Percentiles rank a stretch among this genome's conserved stretches.
Conservation (phyloP, 2,797 vertebrate genomes). For the Lophius americanus region DNA sequence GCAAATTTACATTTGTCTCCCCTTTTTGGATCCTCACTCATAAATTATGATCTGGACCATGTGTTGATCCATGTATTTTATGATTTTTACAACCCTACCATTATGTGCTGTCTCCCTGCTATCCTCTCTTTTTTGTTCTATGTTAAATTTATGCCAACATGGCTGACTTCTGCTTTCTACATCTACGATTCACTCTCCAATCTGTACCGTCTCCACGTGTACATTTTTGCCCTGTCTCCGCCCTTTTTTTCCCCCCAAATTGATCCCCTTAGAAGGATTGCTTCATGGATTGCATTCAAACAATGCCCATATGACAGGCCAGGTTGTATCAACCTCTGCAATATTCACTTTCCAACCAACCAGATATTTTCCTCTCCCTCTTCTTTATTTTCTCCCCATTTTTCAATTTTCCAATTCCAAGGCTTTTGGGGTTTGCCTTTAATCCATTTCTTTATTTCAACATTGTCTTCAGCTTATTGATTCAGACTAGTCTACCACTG, state of each 20-base stretch:
- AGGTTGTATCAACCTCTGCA: conserved; percentile 13
- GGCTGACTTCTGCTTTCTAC: conserved; percentile 11
- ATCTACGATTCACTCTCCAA: conserved; percentile 36
- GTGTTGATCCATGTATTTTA: too few relatives aligned
- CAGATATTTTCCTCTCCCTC: conserved; percentile 26
- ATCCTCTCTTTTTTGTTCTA: not conserved
- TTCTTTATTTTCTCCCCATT: conserved; percentile 4
- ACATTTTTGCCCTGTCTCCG: conserved; percentile 10
- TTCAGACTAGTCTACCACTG: conserved; percentile 21
- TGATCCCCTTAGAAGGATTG: conserved; percentile 1
- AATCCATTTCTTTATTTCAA: conserved; percentile 25
- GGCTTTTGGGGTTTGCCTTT: conserved; percentile 21
- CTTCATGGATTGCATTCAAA: not conserved
- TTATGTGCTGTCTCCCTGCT: not conserved
- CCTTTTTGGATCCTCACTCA: too few relatives aligned
- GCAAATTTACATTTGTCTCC: too few relatives aligned
- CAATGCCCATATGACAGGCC: conserved; percentile 13
- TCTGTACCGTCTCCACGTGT: conserved; percentile 17
- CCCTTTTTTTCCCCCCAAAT: conserved; percentile 4
- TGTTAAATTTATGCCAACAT: conserved; percentile 1
- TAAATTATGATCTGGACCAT: too few relatives aligned
- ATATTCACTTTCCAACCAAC: conserved; percentile 16
- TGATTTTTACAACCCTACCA: too few relatives aligned
- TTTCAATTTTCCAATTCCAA: conserved; percentile 15
- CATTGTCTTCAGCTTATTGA: conserved; percentile 24